These are phyloP conservation scores for Callyntrura guangdongensis DNA, from an alignment of 2,888 invertebrate species.

Conservation along the genomic window DNA sequence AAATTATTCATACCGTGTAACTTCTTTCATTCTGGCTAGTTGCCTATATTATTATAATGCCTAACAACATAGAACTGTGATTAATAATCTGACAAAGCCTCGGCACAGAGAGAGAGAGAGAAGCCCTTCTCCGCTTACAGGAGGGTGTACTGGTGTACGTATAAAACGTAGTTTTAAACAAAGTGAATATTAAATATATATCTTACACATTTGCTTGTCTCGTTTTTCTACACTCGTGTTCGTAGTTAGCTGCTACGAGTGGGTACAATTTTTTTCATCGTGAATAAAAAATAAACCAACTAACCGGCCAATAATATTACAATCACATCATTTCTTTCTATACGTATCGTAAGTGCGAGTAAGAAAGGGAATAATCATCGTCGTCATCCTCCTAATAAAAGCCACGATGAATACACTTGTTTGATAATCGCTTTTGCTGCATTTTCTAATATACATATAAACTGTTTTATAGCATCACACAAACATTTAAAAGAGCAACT, in stretches of 20 bases:
- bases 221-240: not conserved
- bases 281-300: conserved; percentile 21
- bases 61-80: not conserved
- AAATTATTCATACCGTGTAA: not conserved
- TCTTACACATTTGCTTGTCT: conserved; percentile 17
- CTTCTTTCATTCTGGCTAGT: conserved; percentile 9
- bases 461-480: conserved; percentile 39
- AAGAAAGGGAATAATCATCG: conserved; percentile 7
- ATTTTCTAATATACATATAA: conserved; percentile 38
- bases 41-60: conserved; percentile 3
- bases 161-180: conserved; percentile 38
- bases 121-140: conserved; percentile 23
- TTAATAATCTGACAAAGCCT: conserved; percentile 20
- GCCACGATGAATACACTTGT: conserved; percentile 44
- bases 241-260: not conserved
- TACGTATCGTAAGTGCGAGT: not conserved
- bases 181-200: conserved; percentile 39
- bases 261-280: not conserved
- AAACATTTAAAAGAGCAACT: not conserved
- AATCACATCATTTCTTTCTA: conserved; percentile 3
- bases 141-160: not conserved
- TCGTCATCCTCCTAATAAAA: conserved; percentile 26
- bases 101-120: too few species aligned
- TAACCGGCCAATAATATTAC: conserved; percentile 24
- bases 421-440: conserved; percentile 62